A percentile compares a stretch with the other conserved stretches of the same genome.
phyloP scores from a whole-genome alignment of 2,797 vertebrate genomes.

The Pangasius sanitwongsei region DNA sequence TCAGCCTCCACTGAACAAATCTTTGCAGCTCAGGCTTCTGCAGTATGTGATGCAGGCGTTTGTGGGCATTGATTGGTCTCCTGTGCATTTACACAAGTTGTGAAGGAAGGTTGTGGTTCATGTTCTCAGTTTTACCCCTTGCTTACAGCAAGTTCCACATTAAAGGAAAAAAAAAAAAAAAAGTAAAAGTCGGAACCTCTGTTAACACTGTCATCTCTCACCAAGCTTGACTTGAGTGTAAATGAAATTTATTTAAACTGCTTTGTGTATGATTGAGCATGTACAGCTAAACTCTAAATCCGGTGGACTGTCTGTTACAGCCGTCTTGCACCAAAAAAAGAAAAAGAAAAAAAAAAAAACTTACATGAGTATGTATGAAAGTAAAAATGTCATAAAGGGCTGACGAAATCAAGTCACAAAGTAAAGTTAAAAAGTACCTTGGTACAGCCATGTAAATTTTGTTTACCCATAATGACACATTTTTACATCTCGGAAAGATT shows the following conservation, averaged over 20 bases:
- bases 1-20: not conserved
- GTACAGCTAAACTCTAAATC: conserved; percentile 42
- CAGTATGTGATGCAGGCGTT: conserved; percentile 47
- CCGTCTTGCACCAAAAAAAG: conserved; percentile 29
- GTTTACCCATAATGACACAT: not conserved
- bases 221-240: conserved; percentile 70
- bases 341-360: not conserved
- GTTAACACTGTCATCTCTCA: conserved; percentile 74
- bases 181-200: conserved; percentile 35
- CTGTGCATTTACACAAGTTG: conserved; percentile 25
- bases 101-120: conserved; percentile 63
- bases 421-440: not conserved
- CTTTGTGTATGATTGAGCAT: conserved; percentile 55
- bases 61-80: conserved; percentile 35
- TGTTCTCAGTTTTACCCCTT: conserved; percentile 59
- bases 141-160: conserved; percentile 51
- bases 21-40: conserved; percentile 48
- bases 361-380: conserved; percentile 8
- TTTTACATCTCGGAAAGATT: not conserved
- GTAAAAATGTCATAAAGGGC: conserved; percentile 41
- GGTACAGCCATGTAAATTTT: not conserved
- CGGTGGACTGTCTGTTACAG: conserved; percentile 35
- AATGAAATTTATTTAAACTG: conserved; percentile 60
- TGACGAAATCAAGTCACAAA: conserved; percentile 6
- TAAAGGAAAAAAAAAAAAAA: conserved; percentile 27